Conservation (phyloP, 2,888 invertebrate species). For the Drosophila helvetica region DNA sequence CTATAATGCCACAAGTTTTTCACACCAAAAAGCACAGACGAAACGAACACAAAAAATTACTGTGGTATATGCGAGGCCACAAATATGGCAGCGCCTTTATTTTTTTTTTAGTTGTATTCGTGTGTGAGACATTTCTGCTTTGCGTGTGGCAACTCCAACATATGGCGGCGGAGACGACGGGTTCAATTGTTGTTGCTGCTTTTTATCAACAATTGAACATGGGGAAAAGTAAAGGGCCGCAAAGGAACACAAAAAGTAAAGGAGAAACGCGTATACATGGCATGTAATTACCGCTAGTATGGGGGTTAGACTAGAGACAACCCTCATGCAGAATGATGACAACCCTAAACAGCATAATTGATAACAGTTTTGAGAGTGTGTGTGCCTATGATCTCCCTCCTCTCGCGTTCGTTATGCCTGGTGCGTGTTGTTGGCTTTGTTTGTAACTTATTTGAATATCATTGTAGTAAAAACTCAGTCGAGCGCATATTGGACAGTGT, state of each 20-base stretch:
- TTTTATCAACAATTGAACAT: conserved; percentile 61
- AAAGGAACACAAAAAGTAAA: conserved; percentile 31
- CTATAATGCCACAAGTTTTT: conserved; percentile 67
- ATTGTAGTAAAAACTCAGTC: conserved; percentile 57
- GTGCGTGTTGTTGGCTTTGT: conserved; percentile 52
- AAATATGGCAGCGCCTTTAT: conserved; percentile 57
- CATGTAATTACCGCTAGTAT: conserved; percentile 5
- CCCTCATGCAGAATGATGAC: conserved; percentile 29
- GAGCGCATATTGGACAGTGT: conserved; percentile 64
- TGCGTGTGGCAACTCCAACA: conserved; percentile 76
- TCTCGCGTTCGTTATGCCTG: conserved; percentile 35
- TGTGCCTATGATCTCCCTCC: conserved; percentile 10
- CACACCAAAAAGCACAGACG: conserved; percentile 59
- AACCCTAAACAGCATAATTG: conserved; percentile 62
- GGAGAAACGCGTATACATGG: conserved; percentile 7
- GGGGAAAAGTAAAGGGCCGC: conserved; percentile 45
- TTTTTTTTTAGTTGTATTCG: conserved; percentile 1
- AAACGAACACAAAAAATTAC: conserved; percentile 35
- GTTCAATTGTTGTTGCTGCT: conserved; percentile 23
- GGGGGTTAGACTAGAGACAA: conserved; percentile 35
- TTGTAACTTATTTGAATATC: conserved; percentile 57
- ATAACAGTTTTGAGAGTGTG: conserved; percentile 50
- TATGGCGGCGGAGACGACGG: conserved; percentile 58
- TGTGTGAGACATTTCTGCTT: conserved; percentile 51
- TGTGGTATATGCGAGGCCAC: conserved; percentile 60